Evolutionary conservation across 2,888 invertebrate species (phyloP), one percentile per base, ranked within the genome.

Genomic region (Gastracanthus pulcherrimus): DNA sequence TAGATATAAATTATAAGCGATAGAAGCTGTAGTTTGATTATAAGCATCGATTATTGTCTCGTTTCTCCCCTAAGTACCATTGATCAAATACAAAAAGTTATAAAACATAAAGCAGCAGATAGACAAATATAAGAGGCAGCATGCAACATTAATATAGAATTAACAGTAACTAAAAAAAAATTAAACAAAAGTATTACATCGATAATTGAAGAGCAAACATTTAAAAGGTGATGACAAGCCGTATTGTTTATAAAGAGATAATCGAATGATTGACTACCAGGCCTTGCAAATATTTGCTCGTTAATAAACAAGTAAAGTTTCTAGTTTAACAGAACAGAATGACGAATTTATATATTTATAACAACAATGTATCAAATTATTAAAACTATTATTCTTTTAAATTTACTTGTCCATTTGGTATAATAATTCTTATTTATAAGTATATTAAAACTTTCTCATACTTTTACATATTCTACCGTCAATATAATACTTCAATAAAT

Each of bases 31-130:
- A 29, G 9, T 34, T 45, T 58, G 19, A 2, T 13, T 41, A 7
- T 23, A 41, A 29, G 34, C 62, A 70, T 48, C 36, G 36, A 62
- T 70, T 77, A 62, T 60, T 62, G 45, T 26, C 26, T 77, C 11
- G 48, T 36, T 3, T 13, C 26, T 23, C 38, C 19, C 26, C 13
- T 3, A 38, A 38, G 38, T n/a, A 5, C 3, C n/a, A 29, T 55
- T 19, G n/a, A 55, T 51, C 51, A 58, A 36, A 58, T 26, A 41
- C n/a, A n/a, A n/a, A n/a, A n/a, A 58, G 7, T 16, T 41, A 58
- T 2, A 16, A 26, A 58, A 60, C 9, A 62, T 31, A 16, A 62
- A 62, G 62, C 62, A 45, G 31, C 45, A 62, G 62, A 62, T 60
- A 41, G 26, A 60, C n/a, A n/a, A n/a, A n/a, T n/a, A n/a, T 0